Evolutionary conservation across 1,140 invertebrate species (phyloP).

Genomic region (Drosophila carrolli): DNA sequence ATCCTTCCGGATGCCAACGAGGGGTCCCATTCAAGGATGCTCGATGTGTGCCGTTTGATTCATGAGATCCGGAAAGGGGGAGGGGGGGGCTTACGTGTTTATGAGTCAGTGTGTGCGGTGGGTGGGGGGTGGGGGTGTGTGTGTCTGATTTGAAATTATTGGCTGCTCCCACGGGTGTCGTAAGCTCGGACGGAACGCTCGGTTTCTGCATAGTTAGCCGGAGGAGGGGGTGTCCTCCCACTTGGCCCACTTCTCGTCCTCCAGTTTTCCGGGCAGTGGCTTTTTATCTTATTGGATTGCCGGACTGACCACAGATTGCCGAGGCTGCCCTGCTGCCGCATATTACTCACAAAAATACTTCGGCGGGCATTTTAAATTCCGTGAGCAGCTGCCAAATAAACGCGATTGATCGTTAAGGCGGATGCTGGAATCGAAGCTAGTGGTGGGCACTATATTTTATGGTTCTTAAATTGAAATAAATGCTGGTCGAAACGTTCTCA

Average conservation of each 20-base stretch:
- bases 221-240: background rate
- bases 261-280: slow-evolving; percentile 16
- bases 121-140: slow-evolving; percentile 11
- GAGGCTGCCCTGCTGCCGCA: slow-evolving; percentile 13
- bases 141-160: slow-evolving; percentile 81
- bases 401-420: slow-evolving; percentile 64
- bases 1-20: slow-evolving; percentile 23
- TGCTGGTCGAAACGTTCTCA: background rate
- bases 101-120: slow-evolving; percentile 24
- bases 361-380: slow-evolving; percentile 69
- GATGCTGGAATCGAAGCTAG: slow-evolving; percentile 21
- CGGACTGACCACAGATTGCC: slow-evolving; percentile 69
- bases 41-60: slow-evolving; percentile 68
- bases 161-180: slow-evolving; percentile 82
- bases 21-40: slow-evolving; percentile 24
- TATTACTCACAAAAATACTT: slow-evolving; percentile 51
- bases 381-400: slow-evolving; percentile 63
- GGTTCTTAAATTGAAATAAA: slow-evolving; percentile 8
- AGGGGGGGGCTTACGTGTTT: slow-evolving; percentile 38
- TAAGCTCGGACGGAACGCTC: slow-evolving; percentile 62
- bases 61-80: slow-evolving; percentile 48
- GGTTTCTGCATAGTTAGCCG: slow-evolving; percentile 65
- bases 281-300: slow-evolving; percentile 75
- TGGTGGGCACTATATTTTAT: slow-evolving; percentile 18
- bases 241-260: slow-evolving; percentile 4